Conservation (phyloP, 92 coral and sea anemone species). For the Nematostella vectensis region DNA sequence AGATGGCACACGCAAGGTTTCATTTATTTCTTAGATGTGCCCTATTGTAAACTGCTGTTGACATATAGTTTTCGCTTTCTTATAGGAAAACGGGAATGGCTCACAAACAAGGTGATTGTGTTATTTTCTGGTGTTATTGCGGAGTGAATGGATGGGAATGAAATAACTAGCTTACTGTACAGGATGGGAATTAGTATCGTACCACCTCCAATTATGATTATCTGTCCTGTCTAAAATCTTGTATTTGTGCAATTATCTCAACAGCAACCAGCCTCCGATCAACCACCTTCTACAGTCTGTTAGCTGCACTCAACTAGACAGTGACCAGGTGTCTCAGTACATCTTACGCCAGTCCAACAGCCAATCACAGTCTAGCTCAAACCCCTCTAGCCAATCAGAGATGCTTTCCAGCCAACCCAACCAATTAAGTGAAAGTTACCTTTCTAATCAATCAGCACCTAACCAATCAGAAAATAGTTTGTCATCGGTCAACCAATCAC, state of each 20-base stretch:
- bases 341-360: constrained; percentile 31
- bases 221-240: not conserved
- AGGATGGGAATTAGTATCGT: too few species aligned
- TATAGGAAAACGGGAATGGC: not conserved
- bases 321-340: constrained; percentile 53
- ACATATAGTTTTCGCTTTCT: not conserved
- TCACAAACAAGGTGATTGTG: not conserved
- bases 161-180: too few species aligned
- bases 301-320: constrained; percentile 39
- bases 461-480: not conserved
- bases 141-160: too few species aligned
- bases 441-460: not conserved
- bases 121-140: too few species aligned
- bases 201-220: too few species aligned
- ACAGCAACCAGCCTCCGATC: constrained; percentile 42
- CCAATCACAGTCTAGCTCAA: not conserved
- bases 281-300: constrained; percentile 59
- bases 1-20: too few species aligned
- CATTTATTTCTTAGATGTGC: too few species aligned
- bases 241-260: not conserved
- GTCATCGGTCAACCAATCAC: not conserved
- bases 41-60: too few species aligned
- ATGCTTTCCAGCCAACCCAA: not conserved
- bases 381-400: not conserved
- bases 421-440: not conserved